These are phyloP conservation scores for Macrosoma leucophasiata DNA, from an alignment of 2,888 invertebrate genomes.

Conservation along the genomic window DNA sequence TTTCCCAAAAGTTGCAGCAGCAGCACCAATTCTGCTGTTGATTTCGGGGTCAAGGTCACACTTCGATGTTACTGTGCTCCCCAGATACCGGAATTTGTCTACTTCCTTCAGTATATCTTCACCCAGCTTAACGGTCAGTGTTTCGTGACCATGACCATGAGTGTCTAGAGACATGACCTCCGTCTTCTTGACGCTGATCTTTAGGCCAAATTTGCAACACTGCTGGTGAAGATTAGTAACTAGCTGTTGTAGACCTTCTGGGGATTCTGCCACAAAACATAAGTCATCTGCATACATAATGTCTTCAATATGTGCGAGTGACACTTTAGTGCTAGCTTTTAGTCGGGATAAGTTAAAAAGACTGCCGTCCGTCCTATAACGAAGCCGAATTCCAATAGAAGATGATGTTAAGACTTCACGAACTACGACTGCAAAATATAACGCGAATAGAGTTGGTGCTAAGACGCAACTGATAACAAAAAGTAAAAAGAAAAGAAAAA, in stretches of 20 bases:
- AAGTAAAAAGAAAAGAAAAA: no score
- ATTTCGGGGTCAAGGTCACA: slow-evolving; percentile 19
- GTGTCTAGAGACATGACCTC: slow-evolving; percentile 15
- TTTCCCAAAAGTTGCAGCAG: slow-evolving; percentile 20
- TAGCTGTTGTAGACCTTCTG: slow-evolving; percentile 15
- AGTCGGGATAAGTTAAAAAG: no score
- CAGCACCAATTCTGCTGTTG: slow-evolving; percentile 22
- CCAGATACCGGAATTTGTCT: slow-evolving; percentile 17
- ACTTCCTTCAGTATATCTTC: slow-evolving; percentile 15
- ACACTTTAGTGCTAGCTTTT: no score
- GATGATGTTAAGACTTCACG: no score
- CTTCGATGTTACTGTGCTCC: slow-evolving; percentile 13
- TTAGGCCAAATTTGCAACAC: no score
- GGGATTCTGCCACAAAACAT: slow-evolving; percentile 19
- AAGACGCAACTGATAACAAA: no score
- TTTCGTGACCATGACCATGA: slow-evolving; percentile 7
- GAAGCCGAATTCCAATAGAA: no score
- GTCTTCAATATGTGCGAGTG: slow-evolving; percentile 11
- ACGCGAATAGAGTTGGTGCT: no score
- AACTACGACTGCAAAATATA: no score
- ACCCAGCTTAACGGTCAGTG: slow-evolving; percentile 8
- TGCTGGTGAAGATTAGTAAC: slow-evolving; percentile 12
- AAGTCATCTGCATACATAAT: slow-evolving; percentile 22
- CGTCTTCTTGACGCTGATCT: slow-evolving; percentile 22
- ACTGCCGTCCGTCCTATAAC: no score